Base-by-base conservation (phyloP, 1,140 invertebrate species). In the Euwallacea fornicatus region DNA sequence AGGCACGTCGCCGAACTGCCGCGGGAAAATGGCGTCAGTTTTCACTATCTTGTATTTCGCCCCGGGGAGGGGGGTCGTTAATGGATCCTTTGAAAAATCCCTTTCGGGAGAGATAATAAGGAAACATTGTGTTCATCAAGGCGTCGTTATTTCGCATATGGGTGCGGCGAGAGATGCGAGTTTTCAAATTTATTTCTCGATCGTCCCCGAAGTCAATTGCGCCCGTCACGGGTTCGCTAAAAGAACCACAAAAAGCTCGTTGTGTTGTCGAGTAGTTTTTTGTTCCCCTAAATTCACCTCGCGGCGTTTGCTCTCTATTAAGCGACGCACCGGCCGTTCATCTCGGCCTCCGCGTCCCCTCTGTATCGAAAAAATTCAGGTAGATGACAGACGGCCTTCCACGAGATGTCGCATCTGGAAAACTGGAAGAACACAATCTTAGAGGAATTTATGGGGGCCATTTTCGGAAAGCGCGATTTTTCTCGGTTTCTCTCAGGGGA, bases 131-230 rank as follows among this genome's bases (percentile, higher is more conserved):
- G 6, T 50, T 10, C 9, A 50, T 50, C 46, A 10, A 50, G 46
- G 2, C 13, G 1, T 1, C 13, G 9, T 50, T 50, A 50, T 50
- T 50, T 50, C 6, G 9, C 9, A 50, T 11, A 11, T 50, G 1
- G 6, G 46, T 50, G 13, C 6, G 13, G 6, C 6, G 46, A 50
- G 6, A 6, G 46, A 50, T 6, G 9, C 46, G 46, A 50, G 13
- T 50, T 13, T 50, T 50, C 46, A 50, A 33, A 33, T 33, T 33
- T 33, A 33, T 33, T 33, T 33, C 53, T 67, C 58, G 58, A 56
- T 56, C 53, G 53, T 44, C 58, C 65, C 43, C 46, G 53, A 67
- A 67, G 44, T 67, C 55, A 16, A 53, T 55, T 58, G 58, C 56
- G 7, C 44, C 58, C 65, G 44, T 67, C 58, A 67, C 2, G 53